Evolutionary conservation across 2,113 vertebrate species (phyloP), one percentile per base, ranked within the genome.

Genomic region (Anoura caudifer): DNA sequence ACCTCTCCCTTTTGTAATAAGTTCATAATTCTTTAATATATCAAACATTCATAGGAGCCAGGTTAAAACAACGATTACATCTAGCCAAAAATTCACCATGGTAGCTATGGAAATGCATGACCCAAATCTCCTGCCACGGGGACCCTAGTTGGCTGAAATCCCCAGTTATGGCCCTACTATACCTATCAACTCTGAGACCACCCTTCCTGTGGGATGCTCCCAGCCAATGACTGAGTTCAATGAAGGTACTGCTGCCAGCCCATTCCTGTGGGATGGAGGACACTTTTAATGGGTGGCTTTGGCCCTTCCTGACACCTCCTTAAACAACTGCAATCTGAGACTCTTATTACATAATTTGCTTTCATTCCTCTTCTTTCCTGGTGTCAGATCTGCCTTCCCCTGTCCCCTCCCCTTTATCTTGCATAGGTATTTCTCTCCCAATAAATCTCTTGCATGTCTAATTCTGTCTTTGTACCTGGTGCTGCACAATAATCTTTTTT

Each of bases 1-100:
- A 94, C 26, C 22, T 77, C 0, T 82, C 31, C 36, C 4, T 77
- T 90, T 45, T 67, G 28, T 45, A 13, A 69, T 75, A 69, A 33
- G 4, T 72, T 43, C 77, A 31, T 31, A 77, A 47, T 76, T 92
- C 83, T 83, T 81, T 92, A 80, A 89, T 31, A 47, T 56, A 45
- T 31, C 75, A 24, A 95, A 54, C 1, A 45, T 17, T 26, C 41
- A 38, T 16, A 80, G 31, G 19, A 83, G 12, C n/a, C 50, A 16
- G 2, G 1, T 54, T 72, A 54, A 86, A 86, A 59, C 17, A 84
- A 45, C 59, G 70, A 65, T 43, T 72, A 16, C 28, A 17, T 79
- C 12, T 7, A 59, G 31, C 12, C 6, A 43, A 41, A 82, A 80
- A 41, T 36, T 31, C 28, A 80, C 38, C 22, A 0, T 17, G 17